These are phyloP conservation scores for Gracilinanus agilis DNA, from an alignment of 2,113 vertebrate species.

Conservation along the genomic window DNA sequence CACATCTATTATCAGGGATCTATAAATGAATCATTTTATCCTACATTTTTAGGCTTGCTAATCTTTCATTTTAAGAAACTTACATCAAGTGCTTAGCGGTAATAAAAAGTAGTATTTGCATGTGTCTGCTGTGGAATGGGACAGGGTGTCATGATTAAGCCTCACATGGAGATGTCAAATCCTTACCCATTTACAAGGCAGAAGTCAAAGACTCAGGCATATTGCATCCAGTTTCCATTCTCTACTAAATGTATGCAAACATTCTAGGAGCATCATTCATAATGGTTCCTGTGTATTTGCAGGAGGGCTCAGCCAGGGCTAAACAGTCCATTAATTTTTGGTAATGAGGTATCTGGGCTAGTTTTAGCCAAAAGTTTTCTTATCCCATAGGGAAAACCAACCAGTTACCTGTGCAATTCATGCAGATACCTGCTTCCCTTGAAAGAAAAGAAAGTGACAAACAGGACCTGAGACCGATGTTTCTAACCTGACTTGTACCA, in stretches of 20 bases:
- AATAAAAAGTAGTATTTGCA: conserved; percentile 82
- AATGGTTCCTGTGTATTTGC: background rate
- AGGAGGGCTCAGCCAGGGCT: background rate
- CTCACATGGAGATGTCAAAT: conserved; percentile 61
- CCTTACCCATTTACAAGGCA: conserved; percentile 73
- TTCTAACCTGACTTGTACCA: background rate
- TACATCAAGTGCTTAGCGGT: conserved; percentile 73
- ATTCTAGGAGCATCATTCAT: background rate
- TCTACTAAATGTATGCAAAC: background rate
- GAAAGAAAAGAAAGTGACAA: background rate
- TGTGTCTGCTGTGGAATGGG: conserved; percentile 71
- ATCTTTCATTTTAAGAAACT: conserved; percentile 83
- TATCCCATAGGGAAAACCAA: background rate
- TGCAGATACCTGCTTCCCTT: background rate
- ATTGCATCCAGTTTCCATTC: conserved; percentile 48
- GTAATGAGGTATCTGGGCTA: background rate
- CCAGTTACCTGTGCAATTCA: background rate
- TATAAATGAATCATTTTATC: conserved; percentile 76
- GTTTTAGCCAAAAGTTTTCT: background rate
- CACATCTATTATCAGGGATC: conserved; percentile 75
- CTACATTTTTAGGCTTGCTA: conserved; percentile 75
- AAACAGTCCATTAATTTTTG: background rate
- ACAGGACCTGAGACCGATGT: fast-evolving
- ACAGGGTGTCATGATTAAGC: conserved; percentile 71
- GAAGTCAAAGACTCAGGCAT: conserved; percentile 70